These are phyloP conservation scores for Lampris incognitus DNA, from an alignment of 2,113 vertebrate genomes.

Conservation along the genomic window DNA sequence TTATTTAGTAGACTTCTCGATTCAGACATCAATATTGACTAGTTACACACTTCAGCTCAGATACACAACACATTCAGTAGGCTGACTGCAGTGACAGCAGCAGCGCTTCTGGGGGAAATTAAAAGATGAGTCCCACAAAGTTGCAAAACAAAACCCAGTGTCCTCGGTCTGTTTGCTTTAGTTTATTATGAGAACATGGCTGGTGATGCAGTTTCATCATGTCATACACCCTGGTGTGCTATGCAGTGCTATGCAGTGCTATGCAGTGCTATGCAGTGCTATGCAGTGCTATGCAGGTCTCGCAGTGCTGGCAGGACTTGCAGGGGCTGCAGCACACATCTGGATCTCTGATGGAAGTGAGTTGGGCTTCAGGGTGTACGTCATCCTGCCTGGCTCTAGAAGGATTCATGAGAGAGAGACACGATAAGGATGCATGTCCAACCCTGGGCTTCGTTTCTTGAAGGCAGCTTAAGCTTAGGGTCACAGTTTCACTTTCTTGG, in stretches of 20 bases:
- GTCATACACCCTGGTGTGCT: no score
- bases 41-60: no score
- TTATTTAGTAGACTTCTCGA: no score
- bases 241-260: background rate
- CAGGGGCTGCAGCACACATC: conserved; percentile 45
- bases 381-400: conserved; percentile 67
- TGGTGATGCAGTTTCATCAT: background rate
- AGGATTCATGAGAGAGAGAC: conserved; percentile 6
- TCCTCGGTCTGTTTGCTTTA: background rate
- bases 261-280: background rate
- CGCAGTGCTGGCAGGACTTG: conserved; percentile 13
- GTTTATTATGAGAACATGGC: background rate
- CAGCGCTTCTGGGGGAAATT: background rate
- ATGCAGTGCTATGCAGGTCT: conserved; percentile 30
- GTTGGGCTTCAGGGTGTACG: conserved; percentile 52
- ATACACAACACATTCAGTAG: no score
- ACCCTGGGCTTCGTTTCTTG: no score
- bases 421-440: no score
- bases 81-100: no score
- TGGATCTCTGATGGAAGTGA: conserved; percentile 78
- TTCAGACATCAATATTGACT: no score
- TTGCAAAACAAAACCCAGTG: no score
- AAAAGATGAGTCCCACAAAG: no score
- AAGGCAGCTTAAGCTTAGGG: no score
- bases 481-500: background rate